Evolutionary conservation across 2,797 vertebrate genomes (phyloP), one percentile per base, ranked within the genome.

Genomic region (Remorina albescens): DNA sequence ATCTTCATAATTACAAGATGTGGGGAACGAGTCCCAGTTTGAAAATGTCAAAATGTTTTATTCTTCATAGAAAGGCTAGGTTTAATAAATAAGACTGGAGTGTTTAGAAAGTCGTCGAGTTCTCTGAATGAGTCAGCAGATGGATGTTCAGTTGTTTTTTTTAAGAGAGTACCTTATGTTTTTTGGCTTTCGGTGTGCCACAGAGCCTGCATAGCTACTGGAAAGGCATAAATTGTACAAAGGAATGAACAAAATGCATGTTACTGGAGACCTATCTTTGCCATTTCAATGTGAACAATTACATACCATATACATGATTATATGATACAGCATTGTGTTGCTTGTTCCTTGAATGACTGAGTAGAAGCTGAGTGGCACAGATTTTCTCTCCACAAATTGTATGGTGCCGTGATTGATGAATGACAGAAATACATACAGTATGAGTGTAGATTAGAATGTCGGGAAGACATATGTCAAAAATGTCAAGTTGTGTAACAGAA

Each of bases 1-100:
- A 88, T 90, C 89, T 84, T 90, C 70, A 47, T 93, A 94, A 94
- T 93, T 94, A 94, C 84, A 93, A 88, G 91, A 90, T 74, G 57
- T 30, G 34, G 62, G 50, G 51, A 84, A 58, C 11, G 76, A 73
- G 83, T 68, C 81, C 67, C 80, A 83, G 89, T 90, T 91, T 91
- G 60, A 88, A 86, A 85, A 89, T 6, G 65, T 83, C 79, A 74
- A 74, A 87, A 81, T 82, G 81, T 91, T 93, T 88, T 87, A 90
- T 50, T 71, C 57, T 73, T 84, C 56, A 77, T 75, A 69, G 80
- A 87, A 84, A 91, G 90, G 75, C 72, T 49, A 64, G 68, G 66
- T 88, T 86, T 92, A 91, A 93, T 93, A 85, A 87, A 93, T 90
- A 84, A 88, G 92, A 75, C 69, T 47, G 67, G 57, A 49, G 71